Evolutionary conservation across 2,888 invertebrate genomes (phyloP).

Genomic region (Latrodectus elegans): DNA sequence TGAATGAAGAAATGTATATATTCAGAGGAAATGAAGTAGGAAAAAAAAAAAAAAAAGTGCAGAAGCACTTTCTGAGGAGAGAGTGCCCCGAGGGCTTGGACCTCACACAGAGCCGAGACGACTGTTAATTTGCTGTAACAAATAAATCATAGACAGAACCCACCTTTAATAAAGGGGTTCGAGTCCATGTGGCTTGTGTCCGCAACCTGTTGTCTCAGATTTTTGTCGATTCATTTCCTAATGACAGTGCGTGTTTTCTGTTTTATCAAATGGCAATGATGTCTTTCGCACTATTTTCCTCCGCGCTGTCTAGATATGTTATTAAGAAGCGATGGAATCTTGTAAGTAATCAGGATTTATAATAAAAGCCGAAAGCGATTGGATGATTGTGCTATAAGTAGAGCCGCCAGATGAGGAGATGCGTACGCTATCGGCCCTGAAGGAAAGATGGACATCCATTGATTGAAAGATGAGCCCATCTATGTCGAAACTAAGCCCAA

Average conservation of each 20-base stretch:
- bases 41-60: conserved; percentile 3
- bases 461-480: too few species aligned
- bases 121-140: conserved; percentile 58
- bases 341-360: conserved; percentile 2
- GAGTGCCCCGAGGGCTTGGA: conserved; percentile 20
- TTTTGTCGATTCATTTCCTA: background rate
- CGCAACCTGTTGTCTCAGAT: background rate
- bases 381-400: background rate
- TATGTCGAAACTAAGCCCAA: too few species aligned
- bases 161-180: conserved; percentile 56
- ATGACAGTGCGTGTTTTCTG: background rate
- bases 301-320: background rate
- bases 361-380: background rate
- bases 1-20: background rate
- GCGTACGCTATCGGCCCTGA: too few species aligned
- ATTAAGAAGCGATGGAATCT: background rate
- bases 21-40: conserved; percentile 1
- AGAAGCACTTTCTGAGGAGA: background rate
- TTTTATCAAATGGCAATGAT: background rate
- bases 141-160: conserved; percentile 43
- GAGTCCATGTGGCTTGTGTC: background rate
- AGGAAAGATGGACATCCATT: too few species aligned
- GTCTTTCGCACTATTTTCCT: background rate
- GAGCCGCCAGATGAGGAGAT: too few species aligned
- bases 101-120: conserved; percentile 41